Evolutionary conservation across 2,113 vertebrate genomes (phyloP).

Genomic region (Panurus biarmicus): DNA sequence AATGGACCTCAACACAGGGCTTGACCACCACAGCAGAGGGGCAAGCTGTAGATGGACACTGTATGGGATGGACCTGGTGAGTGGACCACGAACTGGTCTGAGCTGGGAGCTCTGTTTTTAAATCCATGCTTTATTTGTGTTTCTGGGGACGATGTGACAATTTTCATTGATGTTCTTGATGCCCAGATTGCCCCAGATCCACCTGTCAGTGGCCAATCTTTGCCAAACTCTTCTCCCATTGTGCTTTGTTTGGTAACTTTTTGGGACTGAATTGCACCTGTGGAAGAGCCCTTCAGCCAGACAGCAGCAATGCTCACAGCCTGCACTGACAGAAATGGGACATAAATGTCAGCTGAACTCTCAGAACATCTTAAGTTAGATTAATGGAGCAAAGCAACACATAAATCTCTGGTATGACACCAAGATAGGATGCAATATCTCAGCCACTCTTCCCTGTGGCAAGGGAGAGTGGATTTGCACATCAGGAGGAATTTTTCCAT

Average conservation of each 20-base stretch:
- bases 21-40: not conserved
- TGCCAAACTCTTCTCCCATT: not conserved
- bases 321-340: not conserved
- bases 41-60: not conserved
- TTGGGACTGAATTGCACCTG: not conserved
- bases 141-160: not conserved
- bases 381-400: not conserved
- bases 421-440: not conserved
- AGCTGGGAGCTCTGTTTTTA: not conserved
- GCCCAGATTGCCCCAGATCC: not conserved
- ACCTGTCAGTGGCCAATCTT: not conserved
- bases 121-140: not conserved
- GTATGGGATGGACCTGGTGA: not conserved
- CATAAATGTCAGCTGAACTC: not conserved
- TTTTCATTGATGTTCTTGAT: not conserved
- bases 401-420: not conserved
- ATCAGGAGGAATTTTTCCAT: not conserved
- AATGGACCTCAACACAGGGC: not conserved
- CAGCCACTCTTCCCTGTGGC: rapidly evolving
- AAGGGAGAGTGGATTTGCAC: not conserved
- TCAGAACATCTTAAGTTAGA: not conserved
- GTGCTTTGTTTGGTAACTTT: not conserved
- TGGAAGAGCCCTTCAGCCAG: not conserved
- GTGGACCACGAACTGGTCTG: not conserved
- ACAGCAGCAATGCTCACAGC: not conserved